A percentile compares a stretch with the other conserved stretches of the same genome.
Conservation (phyloP, 2,797 vertebrate genomes). For the Eremophila alpestris region DNA sequence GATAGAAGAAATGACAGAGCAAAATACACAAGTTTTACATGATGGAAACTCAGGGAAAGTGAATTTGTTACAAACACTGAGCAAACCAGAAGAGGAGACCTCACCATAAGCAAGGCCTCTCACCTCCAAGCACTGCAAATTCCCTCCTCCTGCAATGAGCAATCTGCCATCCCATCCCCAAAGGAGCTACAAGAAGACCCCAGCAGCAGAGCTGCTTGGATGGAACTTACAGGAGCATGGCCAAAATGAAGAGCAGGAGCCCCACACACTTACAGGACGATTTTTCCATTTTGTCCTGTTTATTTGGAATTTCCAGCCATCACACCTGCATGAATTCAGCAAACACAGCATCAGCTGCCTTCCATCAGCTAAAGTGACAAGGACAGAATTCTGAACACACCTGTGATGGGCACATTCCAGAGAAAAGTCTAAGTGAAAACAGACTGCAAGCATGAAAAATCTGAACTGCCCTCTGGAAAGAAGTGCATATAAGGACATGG, state of each 20-base stretch:
- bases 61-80: neutral
- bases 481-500: neutral
- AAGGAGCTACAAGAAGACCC: neutral
- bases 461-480: neutral
- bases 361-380: neutral
- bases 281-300: neutral
- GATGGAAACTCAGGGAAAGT: neutral
- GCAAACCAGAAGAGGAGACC: neutral
- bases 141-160: neutral
- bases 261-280: neutral
- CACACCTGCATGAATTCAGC: neutral
- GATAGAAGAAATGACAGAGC: conserved; percentile 6
- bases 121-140: neutral
- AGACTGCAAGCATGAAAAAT: neutral
- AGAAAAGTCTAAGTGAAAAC: neutral
- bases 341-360: neutral
- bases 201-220: neutral
- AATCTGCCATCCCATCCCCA: neutral
- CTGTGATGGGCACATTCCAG: neutral
- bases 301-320: neutral
- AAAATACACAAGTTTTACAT: neutral
- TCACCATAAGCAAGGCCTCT: neutral
- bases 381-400: neutral
- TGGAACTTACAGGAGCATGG: neutral
- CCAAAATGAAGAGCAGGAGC: neutral